A percentile compares a stretch with the other conserved stretches of the same genome.
Conservation (phyloP, 1,140 invertebrate species). For the Calosoma granatense region DNA sequence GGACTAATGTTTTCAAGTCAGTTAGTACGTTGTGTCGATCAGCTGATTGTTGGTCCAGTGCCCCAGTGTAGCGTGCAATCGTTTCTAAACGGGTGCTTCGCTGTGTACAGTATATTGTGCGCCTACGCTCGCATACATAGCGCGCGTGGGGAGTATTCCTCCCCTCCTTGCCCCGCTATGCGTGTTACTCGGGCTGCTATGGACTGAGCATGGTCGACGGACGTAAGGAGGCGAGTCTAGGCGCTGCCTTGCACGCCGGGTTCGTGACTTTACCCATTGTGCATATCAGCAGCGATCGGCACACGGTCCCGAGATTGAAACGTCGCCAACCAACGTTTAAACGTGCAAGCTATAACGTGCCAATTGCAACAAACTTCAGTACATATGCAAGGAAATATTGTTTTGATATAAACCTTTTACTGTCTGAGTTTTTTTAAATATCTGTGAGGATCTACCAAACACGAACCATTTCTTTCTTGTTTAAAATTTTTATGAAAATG, state of each 20-base stretch:
- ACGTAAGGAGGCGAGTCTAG: too few species aligned
- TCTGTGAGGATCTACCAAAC: too few species aligned
- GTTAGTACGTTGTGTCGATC: neutral
- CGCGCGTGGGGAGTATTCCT: too few species aligned
- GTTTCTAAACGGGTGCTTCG: neutral
- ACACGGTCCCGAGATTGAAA: too few species aligned
- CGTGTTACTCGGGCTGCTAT: too few species aligned
- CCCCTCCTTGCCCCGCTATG: too few species aligned
- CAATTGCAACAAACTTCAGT: neutral
- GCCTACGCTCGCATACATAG: too few species aligned
- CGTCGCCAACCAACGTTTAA: too few species aligned
- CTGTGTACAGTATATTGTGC: neutral
- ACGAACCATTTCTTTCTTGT: too few species aligned
- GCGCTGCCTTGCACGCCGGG: neutral
- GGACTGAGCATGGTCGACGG: too few species aligned
- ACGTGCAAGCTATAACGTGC: neutral
- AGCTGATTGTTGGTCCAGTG: neutral
- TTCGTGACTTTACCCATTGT: neutral
- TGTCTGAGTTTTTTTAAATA: neutral
- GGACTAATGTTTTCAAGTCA: neutral
- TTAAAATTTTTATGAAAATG: too few species aligned
- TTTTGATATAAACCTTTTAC: neutral
- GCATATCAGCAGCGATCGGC: neutral
- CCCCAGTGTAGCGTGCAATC: neutral
- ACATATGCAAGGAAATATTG: neutral